Base-by-base conservation (phyloP, 2,888 invertebrate species). In the Tyria jacobaeae region DNA sequence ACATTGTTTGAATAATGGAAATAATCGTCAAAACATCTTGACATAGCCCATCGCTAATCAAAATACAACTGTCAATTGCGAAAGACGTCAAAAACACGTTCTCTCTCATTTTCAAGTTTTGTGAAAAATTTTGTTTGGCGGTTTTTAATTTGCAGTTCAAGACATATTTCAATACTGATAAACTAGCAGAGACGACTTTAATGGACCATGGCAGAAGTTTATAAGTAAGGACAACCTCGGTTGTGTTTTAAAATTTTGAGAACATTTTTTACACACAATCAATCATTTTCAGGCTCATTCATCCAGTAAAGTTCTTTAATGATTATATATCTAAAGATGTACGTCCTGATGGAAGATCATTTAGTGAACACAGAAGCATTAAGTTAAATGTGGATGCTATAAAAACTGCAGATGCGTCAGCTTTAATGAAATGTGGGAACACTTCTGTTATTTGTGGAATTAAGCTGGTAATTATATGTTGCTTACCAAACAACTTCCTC, bases 361-460 rank as follows among this genome's bases (percentile, higher is more conserved):
- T 97, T 74, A 89, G 95, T 60, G 95, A 96, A 80, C 96, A 96
- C 77, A 95, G 98, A 54, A 95, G 96, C 66, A 84, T 93, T 24
- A 91, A 89, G 75, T 66, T 94, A 52, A 93, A 90, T 70, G 84
- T 92, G 2, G 81, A 89, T 68, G 86, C 90, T n/a, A 79, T 93
- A 60, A 86, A 85, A 75, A 85, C 90, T 37, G 96, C 97, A 0
- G 97, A 97, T 84, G 96, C 97, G 51, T 97, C 97, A 3, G 95
- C 97, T 3, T 94, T 97, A 48, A 96, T 96, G 0, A 97, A 97
- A 94, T 94, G 97, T 78, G 98, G 98, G 24, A 96, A 97, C 79
- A 97, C 98, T 1, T 96, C 96, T 51, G 96, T 97, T 44, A 94
- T 97, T 53, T 98, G 98, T 90, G 98, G 98, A 7, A 96, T 98